Percentiles rank a stretch among this genome's conserved stretches.
phyloP scores from a whole-genome alignment of 2,113 vertebrate genomes.

The Micronycteris hirsuta region DNA sequence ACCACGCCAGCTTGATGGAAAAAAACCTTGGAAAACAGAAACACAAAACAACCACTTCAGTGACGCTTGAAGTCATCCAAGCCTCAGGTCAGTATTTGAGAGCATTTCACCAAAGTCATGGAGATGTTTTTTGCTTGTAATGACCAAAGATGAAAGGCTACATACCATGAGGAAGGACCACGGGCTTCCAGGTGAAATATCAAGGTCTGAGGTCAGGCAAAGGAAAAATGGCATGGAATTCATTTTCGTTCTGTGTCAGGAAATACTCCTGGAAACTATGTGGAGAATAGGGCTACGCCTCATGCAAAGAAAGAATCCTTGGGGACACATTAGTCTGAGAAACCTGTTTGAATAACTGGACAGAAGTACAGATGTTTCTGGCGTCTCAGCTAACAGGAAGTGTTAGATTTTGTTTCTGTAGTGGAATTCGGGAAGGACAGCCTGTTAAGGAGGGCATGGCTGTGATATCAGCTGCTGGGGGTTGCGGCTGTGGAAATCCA shows the following conservation, averaged over 20 bases:
- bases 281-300: background rate
- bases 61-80: background rate
- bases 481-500: background rate
- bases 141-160: background rate
- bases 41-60: background rate
- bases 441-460: background rate
- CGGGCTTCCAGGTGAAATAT: background rate
- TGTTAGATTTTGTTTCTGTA: background rate
- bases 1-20: background rate
- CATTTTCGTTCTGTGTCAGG: background rate
- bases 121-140: background rate
- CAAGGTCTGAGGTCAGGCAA: background rate
- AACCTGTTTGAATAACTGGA: background rate
- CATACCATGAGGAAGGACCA: background rate
- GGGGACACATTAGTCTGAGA: background rate
- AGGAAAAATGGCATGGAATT: background rate
- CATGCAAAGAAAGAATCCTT: background rate
- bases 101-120: background rate
- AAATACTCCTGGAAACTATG: background rate
- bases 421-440: background rate
- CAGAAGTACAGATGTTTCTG: background rate
- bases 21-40: background rate
- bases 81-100: background rate
- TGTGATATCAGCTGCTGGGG: background rate
- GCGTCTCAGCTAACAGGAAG: background rate